Evolutionary conservation across 1,140 invertebrate genomes (phyloP).

Genomic region (Hypothenemus hampei): DNA sequence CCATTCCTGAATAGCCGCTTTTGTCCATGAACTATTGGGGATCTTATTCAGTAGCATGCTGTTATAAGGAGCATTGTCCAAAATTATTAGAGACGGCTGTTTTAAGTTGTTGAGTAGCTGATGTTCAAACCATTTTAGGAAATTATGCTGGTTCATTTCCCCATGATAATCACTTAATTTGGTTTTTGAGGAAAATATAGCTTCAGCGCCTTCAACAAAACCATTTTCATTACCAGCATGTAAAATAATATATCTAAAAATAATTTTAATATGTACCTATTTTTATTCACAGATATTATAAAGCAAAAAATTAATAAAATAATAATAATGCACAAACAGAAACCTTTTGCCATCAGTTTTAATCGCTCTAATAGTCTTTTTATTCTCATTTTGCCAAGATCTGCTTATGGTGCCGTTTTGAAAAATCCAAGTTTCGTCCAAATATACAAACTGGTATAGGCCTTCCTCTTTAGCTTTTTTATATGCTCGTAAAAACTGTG

Average conservation of each 20-base stretch:
- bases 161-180: constrained; percentile 15
- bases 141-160: constrained; percentile 19
- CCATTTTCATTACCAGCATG: constrained; percentile 14
- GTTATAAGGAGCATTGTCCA: not conserved
- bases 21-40: not conserved
- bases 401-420: not conserved
- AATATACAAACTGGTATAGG: not conserved
- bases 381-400: not conserved
- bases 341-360: not conserved
- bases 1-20: not conserved
- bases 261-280: not conserved
- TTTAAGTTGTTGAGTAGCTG: not conserved
- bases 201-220: constrained; percentile 7
- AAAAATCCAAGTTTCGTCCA: constrained; percentile 1
- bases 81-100: not conserved
- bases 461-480: not conserved
- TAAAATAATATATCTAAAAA: not conserved
- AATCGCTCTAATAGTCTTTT: not conserved
- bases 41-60: constrained; percentile 2
- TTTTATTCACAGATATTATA: not conserved
- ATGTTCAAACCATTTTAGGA: constrained; percentile 14
- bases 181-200: constrained; percentile 17
- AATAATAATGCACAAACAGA: not conserved
- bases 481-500: not conserved
- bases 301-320: not conserved